A percentile compares a stretch with the other conserved stretches of the same genome.
These are phyloP conservation scores for Pteria penguin DNA, from an alignment of 2,888 invertebrate species.

Conservation along the genomic window DNA sequence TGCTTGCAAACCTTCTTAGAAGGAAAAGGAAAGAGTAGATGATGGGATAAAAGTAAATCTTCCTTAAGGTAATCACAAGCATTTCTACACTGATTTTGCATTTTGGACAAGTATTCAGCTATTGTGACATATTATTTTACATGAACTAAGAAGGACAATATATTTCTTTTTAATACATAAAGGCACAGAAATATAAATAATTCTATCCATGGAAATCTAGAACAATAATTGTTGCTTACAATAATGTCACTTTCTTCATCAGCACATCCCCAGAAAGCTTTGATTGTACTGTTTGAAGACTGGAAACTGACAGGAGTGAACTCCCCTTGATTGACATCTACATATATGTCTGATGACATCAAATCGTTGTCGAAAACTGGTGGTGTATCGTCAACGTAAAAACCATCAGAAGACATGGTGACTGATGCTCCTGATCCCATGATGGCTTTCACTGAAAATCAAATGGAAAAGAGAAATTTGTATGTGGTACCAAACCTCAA, in stretches of 20 bases:
- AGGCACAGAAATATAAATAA: no score
- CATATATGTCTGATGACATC: conserved; percentile 46
- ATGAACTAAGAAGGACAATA: no score
- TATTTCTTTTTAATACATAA: no score
- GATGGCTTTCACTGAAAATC: conserved; percentile 58
- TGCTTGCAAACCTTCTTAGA: no score
- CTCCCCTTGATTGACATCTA: conserved; percentile 61
- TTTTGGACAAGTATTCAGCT: no score
- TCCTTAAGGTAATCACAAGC: no score
- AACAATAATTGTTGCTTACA: no score
- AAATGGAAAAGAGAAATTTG: neutral
- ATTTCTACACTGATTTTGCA: no score
- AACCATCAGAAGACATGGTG: conserved; percentile 55
- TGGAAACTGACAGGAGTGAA: conserved; percentile 54
- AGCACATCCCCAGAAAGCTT: conserved; percentile 58
- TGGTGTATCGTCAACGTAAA: conserved; percentile 58
- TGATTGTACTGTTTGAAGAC: conserved; percentile 59
- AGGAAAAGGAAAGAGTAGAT: no score
- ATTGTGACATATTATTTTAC: no score
- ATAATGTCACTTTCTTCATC: conserved; percentile 60
- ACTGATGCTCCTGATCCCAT: conserved; percentile 57
- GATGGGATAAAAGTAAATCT: no score
- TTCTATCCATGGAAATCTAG: no score
- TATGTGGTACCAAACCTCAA: neutral
- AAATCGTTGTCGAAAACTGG: conserved; percentile 51